phyloP scores from a whole-genome alignment of 2,888 invertebrate species.

The Clusia tigrina region DNA sequence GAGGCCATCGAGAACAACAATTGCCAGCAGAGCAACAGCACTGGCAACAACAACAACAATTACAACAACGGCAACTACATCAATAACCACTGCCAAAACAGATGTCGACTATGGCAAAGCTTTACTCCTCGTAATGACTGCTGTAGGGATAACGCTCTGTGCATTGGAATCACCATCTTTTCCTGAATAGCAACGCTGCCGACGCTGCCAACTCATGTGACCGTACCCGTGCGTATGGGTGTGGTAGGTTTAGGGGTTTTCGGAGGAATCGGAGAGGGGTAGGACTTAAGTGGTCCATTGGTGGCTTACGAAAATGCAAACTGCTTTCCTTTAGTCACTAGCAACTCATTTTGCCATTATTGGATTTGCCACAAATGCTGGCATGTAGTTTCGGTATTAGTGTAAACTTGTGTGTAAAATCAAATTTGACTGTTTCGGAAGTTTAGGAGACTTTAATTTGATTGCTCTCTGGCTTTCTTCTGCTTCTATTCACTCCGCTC shows the following conservation, averaged over 20 bases:
- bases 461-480: too few species aligned
- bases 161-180: constrained; percentile 31
- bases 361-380: too few species aligned
- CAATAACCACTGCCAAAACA: too few species aligned
- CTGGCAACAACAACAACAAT: too few species aligned
- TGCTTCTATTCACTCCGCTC: too few species aligned
- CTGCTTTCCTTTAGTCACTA: not conserved
- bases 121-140: not conserved
- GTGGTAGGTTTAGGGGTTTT: too few species aligned
- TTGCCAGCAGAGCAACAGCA: not conserved
- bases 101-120: not conserved
- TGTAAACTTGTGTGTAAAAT: not conserved
- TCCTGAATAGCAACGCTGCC: constrained; percentile 10
- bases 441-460: too few species aligned
- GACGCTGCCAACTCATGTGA: not conserved
- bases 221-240: not conserved
- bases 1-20: not conserved
- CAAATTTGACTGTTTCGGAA: too few species aligned
- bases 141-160: not conserved
- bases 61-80: too few species aligned
- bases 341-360: not conserved
- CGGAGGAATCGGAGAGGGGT: not conserved
- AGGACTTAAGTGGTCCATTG: not conserved
- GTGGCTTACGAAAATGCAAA: not conserved
- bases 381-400: not conserved